Conservation (phyloP, 2,797 vertebrate species). For the Acanthurus leucopareius region DNA sequence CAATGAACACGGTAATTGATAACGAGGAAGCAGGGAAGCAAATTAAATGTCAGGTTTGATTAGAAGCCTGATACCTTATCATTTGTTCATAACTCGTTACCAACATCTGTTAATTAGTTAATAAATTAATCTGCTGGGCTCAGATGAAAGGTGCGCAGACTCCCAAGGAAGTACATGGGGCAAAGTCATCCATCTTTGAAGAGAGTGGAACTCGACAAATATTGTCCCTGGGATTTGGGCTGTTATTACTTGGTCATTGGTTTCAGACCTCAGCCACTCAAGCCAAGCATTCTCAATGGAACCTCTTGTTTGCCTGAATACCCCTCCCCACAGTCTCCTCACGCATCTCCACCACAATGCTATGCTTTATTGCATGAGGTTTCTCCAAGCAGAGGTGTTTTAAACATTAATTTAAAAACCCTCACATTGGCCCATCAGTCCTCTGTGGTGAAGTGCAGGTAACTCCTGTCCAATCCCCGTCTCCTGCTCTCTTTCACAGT, state of each 20-base stretch:
- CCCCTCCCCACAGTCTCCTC: constrained; percentile 58
- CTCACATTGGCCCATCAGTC: constrained; percentile 62
- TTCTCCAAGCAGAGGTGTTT: constrained; percentile 66
- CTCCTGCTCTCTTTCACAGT: constrained; percentile 36
- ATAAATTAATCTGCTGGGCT: constrained; percentile 77
- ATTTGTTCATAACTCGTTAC: constrained; percentile 88
- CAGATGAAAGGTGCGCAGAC: constrained; percentile 77
- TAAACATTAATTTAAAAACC: constrained; percentile 79
- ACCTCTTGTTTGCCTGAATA: constrained; percentile 75
- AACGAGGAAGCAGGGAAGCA: constrained; percentile 85
- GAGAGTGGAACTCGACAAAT: constrained; percentile 81
- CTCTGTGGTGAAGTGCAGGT: constrained; percentile 70
- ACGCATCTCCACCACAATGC: constrained; percentile 79
- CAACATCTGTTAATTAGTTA: constrained; percentile 89
- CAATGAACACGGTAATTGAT: constrained; percentile 84
- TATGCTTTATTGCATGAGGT: constrained; percentile 72
- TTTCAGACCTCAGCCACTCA: constrained; percentile 79
- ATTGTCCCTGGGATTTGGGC: constrained; percentile 83
- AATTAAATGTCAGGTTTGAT: constrained; percentile 90
- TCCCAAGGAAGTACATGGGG: constrained; percentile 64
- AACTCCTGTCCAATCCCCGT: constrained; percentile 59
- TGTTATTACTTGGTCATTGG: constrained; percentile 85
- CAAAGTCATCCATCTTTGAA: constrained; percentile 83
- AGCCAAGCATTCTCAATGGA: constrained; percentile 76
- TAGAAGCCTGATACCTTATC: constrained; percentile 88